phyloP scores from a whole-genome alignment of 2,888 invertebrate genomes.

The Diarsia mendica region DNA sequence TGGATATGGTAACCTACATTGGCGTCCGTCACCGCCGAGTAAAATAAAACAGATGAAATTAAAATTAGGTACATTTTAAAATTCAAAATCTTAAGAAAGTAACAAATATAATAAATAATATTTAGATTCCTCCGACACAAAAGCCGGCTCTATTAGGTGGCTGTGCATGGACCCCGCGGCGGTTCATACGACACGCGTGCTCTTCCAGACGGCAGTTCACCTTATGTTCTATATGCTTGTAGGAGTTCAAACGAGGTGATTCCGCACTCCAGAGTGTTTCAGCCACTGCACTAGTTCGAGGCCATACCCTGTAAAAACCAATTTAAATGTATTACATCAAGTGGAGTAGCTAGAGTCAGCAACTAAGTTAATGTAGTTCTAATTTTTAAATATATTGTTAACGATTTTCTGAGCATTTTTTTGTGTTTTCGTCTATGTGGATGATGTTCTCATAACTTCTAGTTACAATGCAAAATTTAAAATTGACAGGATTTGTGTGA shows the following conservation, averaged over 20 bases:
- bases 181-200: constrained; percentile 92
- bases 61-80: constrained; percentile 9
- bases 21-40: not conserved
- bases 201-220: constrained; percentile 79
- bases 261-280: constrained; percentile 68
- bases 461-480: no score
- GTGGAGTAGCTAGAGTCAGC: no score
- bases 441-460: no score
- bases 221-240: constrained; percentile 57
- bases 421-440: no score
- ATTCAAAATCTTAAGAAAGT: constrained; percentile 27
- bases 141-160: constrained; percentile 93
- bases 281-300: constrained; percentile 53
- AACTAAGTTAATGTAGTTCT: no score
- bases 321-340: not conserved
- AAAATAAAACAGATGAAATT: constrained; percentile 11
- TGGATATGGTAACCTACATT: no score
- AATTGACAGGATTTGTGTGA: no score
- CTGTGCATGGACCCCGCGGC: constrained; percentile 92
- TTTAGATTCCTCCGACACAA: constrained; percentile 55
- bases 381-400: no score
- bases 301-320: constrained; percentile 53
- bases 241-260: constrained; percentile 4
- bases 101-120: constrained; percentile 22
- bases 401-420: no score